These are phyloP conservation scores for Capromys pilorides DNA, from an alignment of 2,797 vertebrate genomes.

Conservation along the genomic window DNA sequence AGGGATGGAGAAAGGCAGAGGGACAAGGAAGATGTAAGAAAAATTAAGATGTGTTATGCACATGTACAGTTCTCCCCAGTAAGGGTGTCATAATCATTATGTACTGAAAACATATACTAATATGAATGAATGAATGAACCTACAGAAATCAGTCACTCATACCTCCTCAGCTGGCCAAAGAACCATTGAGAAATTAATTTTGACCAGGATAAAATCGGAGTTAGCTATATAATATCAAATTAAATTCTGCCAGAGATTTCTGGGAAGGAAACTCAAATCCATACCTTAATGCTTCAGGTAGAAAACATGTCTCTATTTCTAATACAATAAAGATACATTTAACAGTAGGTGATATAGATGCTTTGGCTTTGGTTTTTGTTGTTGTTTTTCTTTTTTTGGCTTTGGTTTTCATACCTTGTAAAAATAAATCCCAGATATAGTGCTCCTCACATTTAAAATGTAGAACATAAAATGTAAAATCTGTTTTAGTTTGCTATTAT, in stretches of 20 bases:
- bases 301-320: not conserved
- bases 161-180: not conserved
- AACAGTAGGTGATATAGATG: not conserved
- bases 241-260: conserved; percentile 27
- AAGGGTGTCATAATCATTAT: not conserved
- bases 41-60: not conserved
- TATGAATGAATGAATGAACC: not conserved
- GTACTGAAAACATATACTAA: not conserved
- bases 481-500: not conserved
- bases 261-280: not conserved
- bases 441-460: conserved; percentile 9
- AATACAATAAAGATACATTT: not conserved
- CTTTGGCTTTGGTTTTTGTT: not conserved
- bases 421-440: conserved; percentile 43
- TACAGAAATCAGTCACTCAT: not conserved
- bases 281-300: not conserved
- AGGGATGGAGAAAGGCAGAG: not conserved
- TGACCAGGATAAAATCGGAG: not conserved
- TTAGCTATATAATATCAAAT: not conserved
- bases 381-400: not conserved
- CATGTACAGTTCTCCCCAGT: not conserved
- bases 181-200: conserved; percentile 13
- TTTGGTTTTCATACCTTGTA: conserved; percentile 23
- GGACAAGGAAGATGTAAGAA: not conserved
- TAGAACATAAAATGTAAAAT: not conserved